Evolutionary conservation across 2,888 invertebrate genomes (phyloP), one percentile per base, ranked within the genome.

Genomic region (Zygothrica quintamaculata): DNA sequence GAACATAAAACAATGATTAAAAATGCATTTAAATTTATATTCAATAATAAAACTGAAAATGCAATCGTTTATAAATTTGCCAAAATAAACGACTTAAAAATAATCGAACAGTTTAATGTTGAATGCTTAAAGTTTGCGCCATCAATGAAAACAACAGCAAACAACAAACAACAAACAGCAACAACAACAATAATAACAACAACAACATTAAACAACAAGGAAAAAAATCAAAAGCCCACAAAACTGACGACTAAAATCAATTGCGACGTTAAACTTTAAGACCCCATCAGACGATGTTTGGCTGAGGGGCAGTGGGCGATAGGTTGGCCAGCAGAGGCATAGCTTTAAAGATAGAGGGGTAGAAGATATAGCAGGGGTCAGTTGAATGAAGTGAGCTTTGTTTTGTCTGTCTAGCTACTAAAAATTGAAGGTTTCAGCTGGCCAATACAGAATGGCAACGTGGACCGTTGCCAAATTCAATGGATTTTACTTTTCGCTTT

Each of bases 201-300:
- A 64, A 64, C 58, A 60, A 51, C 53, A n/a, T n/a, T n/a, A 31
- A 31, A 31, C 8, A 8, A 31, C 31, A 31, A 22, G 18, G 18
- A 40, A 43, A 4, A 78, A 84, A 84, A 82, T 77, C 77, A 86
- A 84, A 85, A 74, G 80, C 70, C 70, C 84, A 80, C 80, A 80
- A 84, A 80, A 77, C 79, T 81, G 82, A 87, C 85, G 85, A 87
- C 82, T 70, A 84, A 82, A 84, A 82, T 82, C 82, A 82, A 82
- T 82, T 87, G 82, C 87, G 67, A 85, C 77, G 70, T 78, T 80
- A 85, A 80, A 79, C 79, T 80, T 85, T 85, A 74, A 85, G 79
- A 65, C 78, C 66, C 66, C 81, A 67, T 52, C 77, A 57, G 57
- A 42, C 42, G 50, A 13, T 31, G 37, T 36, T 12, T 18, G 15